Evolutionary conservation across 2,888 invertebrate genomes (phyloP), one percentile per base, ranked within the genome.

Genomic region (Dinocampus coccinellae): DNA sequence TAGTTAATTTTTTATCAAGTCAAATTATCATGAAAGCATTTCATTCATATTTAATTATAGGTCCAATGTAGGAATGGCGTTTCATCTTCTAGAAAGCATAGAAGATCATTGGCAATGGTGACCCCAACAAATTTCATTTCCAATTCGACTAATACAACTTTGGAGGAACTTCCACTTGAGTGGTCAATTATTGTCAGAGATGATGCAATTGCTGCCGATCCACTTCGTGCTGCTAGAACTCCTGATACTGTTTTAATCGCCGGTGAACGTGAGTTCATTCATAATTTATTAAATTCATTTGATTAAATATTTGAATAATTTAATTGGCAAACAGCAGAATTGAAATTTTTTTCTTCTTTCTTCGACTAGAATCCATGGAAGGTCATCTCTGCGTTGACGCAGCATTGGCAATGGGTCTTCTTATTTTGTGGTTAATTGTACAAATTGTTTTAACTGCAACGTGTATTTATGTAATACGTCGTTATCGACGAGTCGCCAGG

Each of bases 371-470:
- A 72, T 68, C 82, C 13, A 70, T 80, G 62, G 82, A 85, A 55
- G 81, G 83, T n/a, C 80, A 90, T 80, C 89, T 91, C 73, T 93
- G 93, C 84, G 88, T 93, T 26, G 92, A 92, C 80, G 91, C 92
- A 79, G 88, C 91, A 53, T 85, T 94, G 63, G 88, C 93, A 33
- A 90, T 94, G 73, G 92, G 93, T 24, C 85, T 92, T 3, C 88
- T 91, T 52, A 89, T 92, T 64, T 89, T 91, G 68, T 92, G 92
- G 91, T 88, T 91, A 42, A 88, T 91, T 62, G 87, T 92, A 20
- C 91, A 92, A 87, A 88, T 91, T 62, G 87, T 89, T 6, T 83
- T 92, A 34, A 87, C 91, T 34, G 87, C 89, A 13, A 89, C 90
- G 61, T 91, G 91, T 71, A 86, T 91, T 72, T 84, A 89, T 77